Evolutionary conservation across 2,113 vertebrate genomes (phyloP).

Genomic region (Oplegnathus fasciatus): DNA sequence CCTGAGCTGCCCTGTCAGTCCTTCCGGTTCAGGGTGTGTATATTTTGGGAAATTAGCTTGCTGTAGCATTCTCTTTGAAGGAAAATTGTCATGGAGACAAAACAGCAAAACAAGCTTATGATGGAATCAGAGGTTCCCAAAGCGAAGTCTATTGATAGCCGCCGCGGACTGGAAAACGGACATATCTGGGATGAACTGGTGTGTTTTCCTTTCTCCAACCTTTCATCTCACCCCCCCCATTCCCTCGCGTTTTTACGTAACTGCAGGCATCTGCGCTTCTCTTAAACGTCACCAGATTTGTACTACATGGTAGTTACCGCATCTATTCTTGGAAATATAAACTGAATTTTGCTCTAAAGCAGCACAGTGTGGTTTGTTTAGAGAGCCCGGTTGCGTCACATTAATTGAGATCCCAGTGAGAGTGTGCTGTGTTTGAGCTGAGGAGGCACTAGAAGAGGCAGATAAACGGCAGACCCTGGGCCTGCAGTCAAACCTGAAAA

Average conservation of each 20-base stretch:
- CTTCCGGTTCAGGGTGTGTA: slow-evolving; percentile 19
- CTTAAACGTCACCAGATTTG: slow-evolving; percentile 44
- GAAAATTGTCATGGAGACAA: slow-evolving; percentile 62
- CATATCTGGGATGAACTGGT: slow-evolving; percentile 63
- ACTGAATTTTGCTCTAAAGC: slow-evolving; percentile 49
- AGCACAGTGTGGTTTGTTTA: slow-evolving; percentile 54
- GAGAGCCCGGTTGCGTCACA: slow-evolving; percentile 55
- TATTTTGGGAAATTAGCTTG: slow-evolving; percentile 56
- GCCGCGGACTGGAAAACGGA: slow-evolving; percentile 45
- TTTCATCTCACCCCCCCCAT: slow-evolving; percentile 36
- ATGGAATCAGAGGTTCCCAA: slow-evolving; percentile 67
- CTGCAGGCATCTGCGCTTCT: slow-evolving; percentile 20
- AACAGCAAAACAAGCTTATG: slow-evolving; percentile 56
- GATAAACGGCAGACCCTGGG: slow-evolving; percentile 32
- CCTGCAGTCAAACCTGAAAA: slow-evolving; percentile 39
- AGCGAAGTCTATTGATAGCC: slow-evolving; percentile 70
- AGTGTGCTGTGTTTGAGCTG: slow-evolving; percentile 24
- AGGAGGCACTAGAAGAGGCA: slow-evolving; percentile 30
- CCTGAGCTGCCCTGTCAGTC: background rate
- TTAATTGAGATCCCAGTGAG: slow-evolving; percentile 30
- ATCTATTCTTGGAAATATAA: slow-evolving; percentile 73
- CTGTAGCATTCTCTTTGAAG: slow-evolving; percentile 43
- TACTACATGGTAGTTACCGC: slow-evolving; percentile 12
- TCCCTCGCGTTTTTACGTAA: slow-evolving; percentile 42
- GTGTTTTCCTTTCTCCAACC: slow-evolving; percentile 70